phyloP scores from a whole-genome alignment of 2,113 vertebrate species.

The Tachysurus vachellii region DNA sequence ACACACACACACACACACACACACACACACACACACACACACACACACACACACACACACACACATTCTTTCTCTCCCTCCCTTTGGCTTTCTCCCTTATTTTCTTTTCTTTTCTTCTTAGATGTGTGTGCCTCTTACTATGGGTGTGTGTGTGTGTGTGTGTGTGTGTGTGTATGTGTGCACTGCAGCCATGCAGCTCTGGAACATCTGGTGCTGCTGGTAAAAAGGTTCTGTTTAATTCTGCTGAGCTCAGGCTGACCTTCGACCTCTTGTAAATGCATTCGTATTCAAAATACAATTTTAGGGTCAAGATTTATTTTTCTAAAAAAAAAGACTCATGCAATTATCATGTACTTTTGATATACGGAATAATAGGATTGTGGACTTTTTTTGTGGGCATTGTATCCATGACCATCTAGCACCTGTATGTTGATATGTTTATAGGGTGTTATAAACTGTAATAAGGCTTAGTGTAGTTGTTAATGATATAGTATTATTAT shows the following conservation, averaged over 20 bases:
- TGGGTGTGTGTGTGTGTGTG: slow-evolving; percentile 61
- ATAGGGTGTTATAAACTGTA: not conserved
- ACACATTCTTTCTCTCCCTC: slow-evolving; percentile 25
- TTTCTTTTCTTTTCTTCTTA: slow-evolving; percentile 57
- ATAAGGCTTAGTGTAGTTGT: not conserved
- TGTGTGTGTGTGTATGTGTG: slow-evolving; percentile 57
- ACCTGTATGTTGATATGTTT: not conserved
- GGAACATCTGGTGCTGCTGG: slow-evolving; percentile 77
- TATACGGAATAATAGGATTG: not conserved
- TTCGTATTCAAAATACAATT: not conserved
- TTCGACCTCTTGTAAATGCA: not conserved
- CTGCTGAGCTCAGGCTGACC: not conserved
- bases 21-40: slow-evolving; percentile 3
- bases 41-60: slow-evolving; percentile 16
- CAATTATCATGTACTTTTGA: not conserved
- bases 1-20: slow-evolving; percentile 12
- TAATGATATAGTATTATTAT: no score
- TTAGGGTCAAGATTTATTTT: not conserved
- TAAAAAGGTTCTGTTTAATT: slow-evolving; percentile 65
- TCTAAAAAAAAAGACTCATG: not conserved
- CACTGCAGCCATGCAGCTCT: slow-evolving; percentile 57
- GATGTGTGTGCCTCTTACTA: slow-evolving; percentile 57
- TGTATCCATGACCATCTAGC: not conserved
- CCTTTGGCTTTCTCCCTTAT: slow-evolving; percentile 33
- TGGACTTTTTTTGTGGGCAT: no score